These are phyloP conservation scores for Actenoides hombroni DNA, from an alignment of 2,113 vertebrate genomes.

Conservation along the genomic window DNA sequence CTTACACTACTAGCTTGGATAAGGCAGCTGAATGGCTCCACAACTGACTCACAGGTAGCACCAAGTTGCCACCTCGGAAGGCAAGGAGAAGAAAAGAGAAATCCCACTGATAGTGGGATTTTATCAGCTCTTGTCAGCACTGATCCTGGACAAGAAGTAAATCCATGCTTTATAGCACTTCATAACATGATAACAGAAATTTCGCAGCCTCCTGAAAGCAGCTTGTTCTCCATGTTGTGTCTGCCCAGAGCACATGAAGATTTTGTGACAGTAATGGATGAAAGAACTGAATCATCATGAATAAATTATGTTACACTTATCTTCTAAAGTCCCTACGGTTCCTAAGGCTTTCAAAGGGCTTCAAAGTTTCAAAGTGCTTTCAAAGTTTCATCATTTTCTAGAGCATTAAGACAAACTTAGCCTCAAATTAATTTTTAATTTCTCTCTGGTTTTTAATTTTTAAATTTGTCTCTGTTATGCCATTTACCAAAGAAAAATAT, in stretches of 20 bases:
- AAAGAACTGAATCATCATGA: neutral
- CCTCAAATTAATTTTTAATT: neutral
- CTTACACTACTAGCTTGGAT: neutral
- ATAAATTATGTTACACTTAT: neutral
- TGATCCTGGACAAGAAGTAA: neutral
- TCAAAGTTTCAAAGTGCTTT: neutral
- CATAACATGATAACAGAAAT: neutral
- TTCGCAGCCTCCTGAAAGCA: neutral
- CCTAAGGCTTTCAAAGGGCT: neutral
- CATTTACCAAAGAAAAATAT: neutral
- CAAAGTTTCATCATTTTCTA: neutral
- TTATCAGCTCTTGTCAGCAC: neutral
- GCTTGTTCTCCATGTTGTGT: neutral
- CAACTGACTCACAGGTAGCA: neutral
- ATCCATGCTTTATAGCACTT: neutral
- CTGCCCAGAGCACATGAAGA: neutral
- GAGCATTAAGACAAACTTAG: neutral
- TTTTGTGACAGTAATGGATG: neutral
- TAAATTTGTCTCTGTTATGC: neutral
- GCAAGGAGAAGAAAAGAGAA: neutral
- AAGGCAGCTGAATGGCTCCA: neutral
- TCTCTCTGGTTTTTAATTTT: neutral
- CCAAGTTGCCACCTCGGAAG: neutral
- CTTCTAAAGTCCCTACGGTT: neutral
- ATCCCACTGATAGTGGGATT: neutral